Percentiles rank a stretch among this genome's conserved stretches.
Conservation (phyloP, 2,113 vertebrate species). For the Megatriorchis doriae region DNA sequence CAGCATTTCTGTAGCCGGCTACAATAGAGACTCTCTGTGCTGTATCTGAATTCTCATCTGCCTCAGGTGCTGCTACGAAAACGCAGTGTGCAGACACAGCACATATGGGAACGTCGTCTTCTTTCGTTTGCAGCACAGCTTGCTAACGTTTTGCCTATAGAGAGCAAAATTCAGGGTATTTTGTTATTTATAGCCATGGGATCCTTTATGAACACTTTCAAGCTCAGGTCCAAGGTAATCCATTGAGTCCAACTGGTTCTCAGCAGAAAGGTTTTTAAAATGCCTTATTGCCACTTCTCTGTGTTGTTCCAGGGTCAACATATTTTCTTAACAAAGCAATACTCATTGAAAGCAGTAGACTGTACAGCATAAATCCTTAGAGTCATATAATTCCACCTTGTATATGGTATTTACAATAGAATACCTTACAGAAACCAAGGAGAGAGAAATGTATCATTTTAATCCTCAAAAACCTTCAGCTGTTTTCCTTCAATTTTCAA, state of each 20-base stretch:
- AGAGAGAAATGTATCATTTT: slow-evolving; percentile 1
- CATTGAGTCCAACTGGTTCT: neutral
- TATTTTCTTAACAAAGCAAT: slow-evolving; percentile 40
- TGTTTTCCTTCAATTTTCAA: neutral
- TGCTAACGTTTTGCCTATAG: neutral
- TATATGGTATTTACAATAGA: neutral
- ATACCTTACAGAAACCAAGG: neutral
- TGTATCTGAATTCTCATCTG: neutral
- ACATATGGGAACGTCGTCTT: neutral
- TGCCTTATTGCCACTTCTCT: neutral
- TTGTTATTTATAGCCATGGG: neutral
- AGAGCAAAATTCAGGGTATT: neutral
- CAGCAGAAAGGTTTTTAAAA: neutral
- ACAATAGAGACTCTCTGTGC: neutral
- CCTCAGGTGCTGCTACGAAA: neutral
- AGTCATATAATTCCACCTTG: neutral
- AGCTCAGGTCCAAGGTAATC: neutral
- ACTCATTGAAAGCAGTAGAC: neutral
- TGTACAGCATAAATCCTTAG: slow-evolving; percentile 15
- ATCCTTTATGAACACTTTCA: neutral
- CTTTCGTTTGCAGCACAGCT: neutral
- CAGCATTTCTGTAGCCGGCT: neutral
- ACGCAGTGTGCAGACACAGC: neutral
- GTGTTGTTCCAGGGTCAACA: neutral
- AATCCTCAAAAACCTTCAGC: neutral